phyloP scores from a whole-genome alignment of 1,140 invertebrate species.

The Brevipalpus yothersi region DNA sequence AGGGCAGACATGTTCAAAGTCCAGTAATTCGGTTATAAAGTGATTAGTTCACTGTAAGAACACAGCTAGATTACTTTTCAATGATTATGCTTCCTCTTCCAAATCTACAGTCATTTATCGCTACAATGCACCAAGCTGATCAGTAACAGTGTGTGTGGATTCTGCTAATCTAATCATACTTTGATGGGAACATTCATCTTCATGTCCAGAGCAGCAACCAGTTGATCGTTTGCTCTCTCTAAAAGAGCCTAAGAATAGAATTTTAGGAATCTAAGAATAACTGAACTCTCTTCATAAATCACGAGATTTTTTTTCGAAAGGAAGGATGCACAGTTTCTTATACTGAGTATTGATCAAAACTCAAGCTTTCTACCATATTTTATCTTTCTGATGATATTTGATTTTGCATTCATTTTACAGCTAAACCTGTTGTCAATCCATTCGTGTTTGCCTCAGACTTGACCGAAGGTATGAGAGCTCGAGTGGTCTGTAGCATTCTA shows the following conservation, averaged over 20 bases:
- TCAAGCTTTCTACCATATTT: neutral
- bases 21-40: neutral
- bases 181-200: too few relatives aligned
- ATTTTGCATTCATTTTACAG: neutral
- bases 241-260: too few relatives aligned
- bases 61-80: neutral
- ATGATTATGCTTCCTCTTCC: neutral
- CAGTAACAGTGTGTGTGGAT: neutral
- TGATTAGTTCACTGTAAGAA: neutral
- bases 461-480: constrained; percentile 22
- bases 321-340: too few relatives aligned
- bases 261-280: too few relatives aligned
- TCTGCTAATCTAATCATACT: neutral
- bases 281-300: too few relatives aligned
- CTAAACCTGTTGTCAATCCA: constrained; percentile 17
- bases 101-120: neutral
- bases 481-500: constrained; percentile 21
- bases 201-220: too few relatives aligned
- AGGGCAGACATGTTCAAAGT: too few relatives aligned
- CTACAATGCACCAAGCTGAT: neutral
- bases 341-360: neutral
- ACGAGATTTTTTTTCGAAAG: too few relatives aligned
- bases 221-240: too few relatives aligned
- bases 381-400: neutral
- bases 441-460: constrained; percentile 35